A percentile compares a stretch with the other conserved stretches of the same genome.
These are phyloP conservation scores for Dunckerocampus dactyliophorus DNA, from an alignment of 2,113 vertebrate species.

Conservation along the genomic window DNA sequence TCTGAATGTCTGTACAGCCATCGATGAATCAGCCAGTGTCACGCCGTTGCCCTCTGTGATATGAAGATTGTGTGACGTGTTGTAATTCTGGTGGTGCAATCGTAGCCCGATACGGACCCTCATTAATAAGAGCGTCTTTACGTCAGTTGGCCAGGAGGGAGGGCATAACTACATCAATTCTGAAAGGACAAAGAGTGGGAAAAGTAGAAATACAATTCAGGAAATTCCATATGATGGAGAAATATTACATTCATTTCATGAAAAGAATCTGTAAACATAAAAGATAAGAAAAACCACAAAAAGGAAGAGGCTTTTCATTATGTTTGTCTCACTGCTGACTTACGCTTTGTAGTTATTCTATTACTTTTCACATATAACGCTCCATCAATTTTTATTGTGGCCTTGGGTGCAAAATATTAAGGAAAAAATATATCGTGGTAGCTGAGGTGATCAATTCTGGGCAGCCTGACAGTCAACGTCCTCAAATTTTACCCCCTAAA, in stretches of 20 bases:
- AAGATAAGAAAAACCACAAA: not conserved
- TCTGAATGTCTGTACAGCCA: constrained; percentile 29
- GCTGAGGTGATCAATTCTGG: too few relatives aligned
- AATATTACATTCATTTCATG: too few relatives aligned
- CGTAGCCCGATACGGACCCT: constrained; percentile 41
- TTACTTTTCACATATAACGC: too few relatives aligned
- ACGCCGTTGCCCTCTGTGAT: constrained; percentile 49
- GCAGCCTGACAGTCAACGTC: too few relatives aligned
- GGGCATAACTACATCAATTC: not conserved
- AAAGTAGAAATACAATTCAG: constrained; percentile 15
- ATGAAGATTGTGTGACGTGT: constrained; percentile 66
- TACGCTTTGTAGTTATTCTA: too few relatives aligned
- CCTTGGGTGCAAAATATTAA: too few relatives aligned
- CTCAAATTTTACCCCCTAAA: too few relatives aligned
- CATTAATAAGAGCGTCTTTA: constrained; percentile 52
- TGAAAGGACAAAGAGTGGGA: constrained; percentile 8
- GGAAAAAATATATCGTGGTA: too few relatives aligned
- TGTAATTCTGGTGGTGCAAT: constrained; percentile 59
- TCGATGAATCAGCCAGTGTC: constrained; percentile 39
- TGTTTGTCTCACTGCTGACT: too few relatives aligned
- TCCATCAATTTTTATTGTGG: too few relatives aligned
- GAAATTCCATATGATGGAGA: too few relatives aligned
- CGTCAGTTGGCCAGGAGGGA: constrained; percentile 15
- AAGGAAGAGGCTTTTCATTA: not conserved
- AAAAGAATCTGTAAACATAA: too few relatives aligned